Conservation (phyloP, 1,140 invertebrate genomes). For the Aphelenchoides avenae region DNA sequence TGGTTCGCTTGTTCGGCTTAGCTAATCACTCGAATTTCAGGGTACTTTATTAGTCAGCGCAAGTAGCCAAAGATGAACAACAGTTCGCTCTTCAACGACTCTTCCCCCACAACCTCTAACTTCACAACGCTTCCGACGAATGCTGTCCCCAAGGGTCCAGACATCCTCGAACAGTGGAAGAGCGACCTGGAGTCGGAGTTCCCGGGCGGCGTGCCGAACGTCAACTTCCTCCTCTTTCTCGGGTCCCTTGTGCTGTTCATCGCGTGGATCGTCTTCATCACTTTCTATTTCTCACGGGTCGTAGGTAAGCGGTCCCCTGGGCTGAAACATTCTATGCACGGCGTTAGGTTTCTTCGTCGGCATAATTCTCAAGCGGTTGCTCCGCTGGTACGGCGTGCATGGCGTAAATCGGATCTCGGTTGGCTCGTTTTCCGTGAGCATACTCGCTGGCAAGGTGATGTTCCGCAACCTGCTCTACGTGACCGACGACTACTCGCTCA, state of each 20-base stretch:
- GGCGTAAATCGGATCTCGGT: constrained; percentile 41
- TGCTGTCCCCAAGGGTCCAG: too few relatives aligned
- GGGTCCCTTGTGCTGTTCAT: constrained; percentile 39
- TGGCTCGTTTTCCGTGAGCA: constrained; percentile 83
- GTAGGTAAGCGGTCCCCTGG: too few relatives aligned
- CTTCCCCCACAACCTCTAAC: too few relatives aligned
- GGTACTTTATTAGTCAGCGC: too few relatives aligned
- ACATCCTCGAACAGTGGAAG: constrained; percentile 25
- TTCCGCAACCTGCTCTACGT: constrained; percentile 91
- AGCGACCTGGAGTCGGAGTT: constrained; percentile 33
- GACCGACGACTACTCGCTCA: constrained; percentile 84
- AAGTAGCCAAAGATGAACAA: too few relatives aligned
- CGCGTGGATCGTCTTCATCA: constrained; percentile 43
- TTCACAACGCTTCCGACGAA: too few relatives aligned
- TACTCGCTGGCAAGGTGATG: constrained; percentile 95
- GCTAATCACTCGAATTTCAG: too few relatives aligned
- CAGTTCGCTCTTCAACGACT: too few relatives aligned
- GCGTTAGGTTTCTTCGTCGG: constrained; percentile 28
- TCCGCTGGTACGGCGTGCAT: constrained; percentile 20
- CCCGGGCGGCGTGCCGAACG: constrained; percentile 32
- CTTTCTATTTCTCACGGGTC: constrained; percentile 49
- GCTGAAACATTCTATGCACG: too few relatives aligned
- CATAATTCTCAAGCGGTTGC: constrained; percentile 33
- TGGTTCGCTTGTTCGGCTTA: too few relatives aligned
- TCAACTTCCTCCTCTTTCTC: constrained; percentile 44